These are phyloP conservation scores for Rhingia rostrata DNA, from an alignment of 2,888 invertebrate genomes.

Conservation along the genomic window DNA sequence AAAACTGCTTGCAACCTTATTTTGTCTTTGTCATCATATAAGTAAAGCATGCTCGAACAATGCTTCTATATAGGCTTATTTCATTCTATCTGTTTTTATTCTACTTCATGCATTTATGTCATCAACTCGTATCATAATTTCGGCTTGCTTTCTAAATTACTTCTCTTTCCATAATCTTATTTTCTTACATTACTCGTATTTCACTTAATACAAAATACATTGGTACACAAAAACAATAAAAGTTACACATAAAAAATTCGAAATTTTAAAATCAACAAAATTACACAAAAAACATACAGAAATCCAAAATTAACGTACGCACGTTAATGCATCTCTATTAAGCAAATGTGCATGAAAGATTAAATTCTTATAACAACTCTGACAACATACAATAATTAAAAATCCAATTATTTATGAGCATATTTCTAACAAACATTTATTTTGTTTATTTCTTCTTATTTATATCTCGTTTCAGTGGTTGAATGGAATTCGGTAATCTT, in stretches of 20 bases:
- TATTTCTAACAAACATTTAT: slow-evolving; percentile 28
- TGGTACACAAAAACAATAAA: slow-evolving; percentile 41
- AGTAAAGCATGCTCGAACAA: slow-evolving; percentile 29
- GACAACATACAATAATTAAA: slow-evolving; percentile 33
- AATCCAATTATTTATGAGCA: slow-evolving; percentile 5
- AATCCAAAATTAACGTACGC: slow-evolving; percentile 33
- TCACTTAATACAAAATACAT: slow-evolving; percentile 38
- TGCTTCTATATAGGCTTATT: slow-evolving; percentile 6
- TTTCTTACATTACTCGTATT: slow-evolving; percentile 32
- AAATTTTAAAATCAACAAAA: slow-evolving; percentile 33
- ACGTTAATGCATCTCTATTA: slow-evolving; percentile 60
- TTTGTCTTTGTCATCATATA: background rate
- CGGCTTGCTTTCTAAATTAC: slow-evolving; percentile 70
- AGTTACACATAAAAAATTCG: slow-evolving; percentile 16
- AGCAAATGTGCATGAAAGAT: slow-evolving; percentile 59
- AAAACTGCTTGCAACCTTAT: slow-evolving; percentile 3
- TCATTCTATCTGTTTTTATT: slow-evolving; percentile 17
- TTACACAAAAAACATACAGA: slow-evolving; percentile 36
- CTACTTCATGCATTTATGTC: slow-evolving; percentile 21
- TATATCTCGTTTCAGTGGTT: slow-evolving; percentile 78
- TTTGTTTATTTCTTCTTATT: slow-evolving; percentile 61
- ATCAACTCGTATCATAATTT: slow-evolving; percentile 38
- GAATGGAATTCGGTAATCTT: slow-evolving; percentile 80
- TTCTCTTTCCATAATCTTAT: slow-evolving; percentile 25
- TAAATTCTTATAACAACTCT: slow-evolving; percentile 14